phyloP scores from a whole-genome alignment of 2,113 vertebrate genomes.

The Nothocercus julius region DNA sequence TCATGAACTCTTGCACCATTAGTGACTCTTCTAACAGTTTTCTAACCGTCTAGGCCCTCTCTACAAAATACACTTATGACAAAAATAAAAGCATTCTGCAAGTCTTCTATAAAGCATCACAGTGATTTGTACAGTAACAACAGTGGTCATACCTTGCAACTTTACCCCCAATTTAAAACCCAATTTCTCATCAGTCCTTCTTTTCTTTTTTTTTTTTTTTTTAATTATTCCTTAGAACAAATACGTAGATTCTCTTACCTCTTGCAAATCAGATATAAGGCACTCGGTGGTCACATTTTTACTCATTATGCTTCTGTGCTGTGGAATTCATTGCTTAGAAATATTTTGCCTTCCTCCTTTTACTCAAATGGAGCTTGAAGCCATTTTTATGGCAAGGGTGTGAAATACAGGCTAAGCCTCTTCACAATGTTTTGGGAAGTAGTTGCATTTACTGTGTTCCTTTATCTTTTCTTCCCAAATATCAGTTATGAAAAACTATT shows the following conservation, averaged over 20 bases:
- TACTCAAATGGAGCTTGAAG: slow-evolving; percentile 23
- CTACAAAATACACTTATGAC: background rate
- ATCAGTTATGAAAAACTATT: slow-evolving; percentile 28
- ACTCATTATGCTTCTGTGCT: slow-evolving; percentile 29
- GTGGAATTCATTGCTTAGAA: slow-evolving; percentile 46
- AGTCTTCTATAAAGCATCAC: background rate
- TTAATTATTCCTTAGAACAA: background rate
- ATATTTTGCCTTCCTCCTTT: slow-evolving; percentile 17
- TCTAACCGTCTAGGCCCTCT: background rate
- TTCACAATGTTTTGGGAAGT: slow-evolving; percentile 10
- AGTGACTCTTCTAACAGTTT: background rate
- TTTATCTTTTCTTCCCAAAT: slow-evolving; percentile 40
- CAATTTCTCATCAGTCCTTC: background rate
- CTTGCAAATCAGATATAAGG: slow-evolving; percentile 21
- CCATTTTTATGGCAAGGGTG: background rate
- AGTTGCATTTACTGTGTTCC: slow-evolving; percentile 36
- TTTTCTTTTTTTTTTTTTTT: background rate
- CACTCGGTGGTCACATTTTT: slow-evolving; percentile 9
- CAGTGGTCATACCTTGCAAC: background rate
- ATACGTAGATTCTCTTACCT: background rate
- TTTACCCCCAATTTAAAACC: background rate
- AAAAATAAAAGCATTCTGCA: background rate
- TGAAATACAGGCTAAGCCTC: slow-evolving; percentile 3
- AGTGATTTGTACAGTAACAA: background rate
- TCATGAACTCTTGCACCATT: background rate